Base-by-base conservation (phyloP, 2,113 vertebrate genomes). In the Zosterops hypoxanthus region DNA sequence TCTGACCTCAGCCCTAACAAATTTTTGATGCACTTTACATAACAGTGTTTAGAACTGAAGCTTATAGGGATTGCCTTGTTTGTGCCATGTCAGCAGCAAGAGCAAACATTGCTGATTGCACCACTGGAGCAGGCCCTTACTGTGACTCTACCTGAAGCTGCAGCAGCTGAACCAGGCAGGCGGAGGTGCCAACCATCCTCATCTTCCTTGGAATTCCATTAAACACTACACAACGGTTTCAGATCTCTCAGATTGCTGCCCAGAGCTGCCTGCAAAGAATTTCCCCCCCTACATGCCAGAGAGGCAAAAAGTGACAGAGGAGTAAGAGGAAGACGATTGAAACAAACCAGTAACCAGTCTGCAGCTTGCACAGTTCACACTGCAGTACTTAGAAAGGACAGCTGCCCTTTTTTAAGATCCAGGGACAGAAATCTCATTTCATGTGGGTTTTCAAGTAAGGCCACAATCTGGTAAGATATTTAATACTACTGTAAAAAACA, bases 321-420 rank as follows among this genome's bases (percentile, higher is more conserved):
- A 77, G 50, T 33, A 47, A 60, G 8, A 42, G 47, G 47, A 39
- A 75, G 83, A 42, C 19, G 0, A 39, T 2, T 61, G 24, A 31
- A 41, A 33, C 49, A 72, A 78, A 15, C 23, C 33, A 52, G 33
- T 31, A 20, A 55, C 8, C 22, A n/a, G 41, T 73, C 26, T 39
- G 36, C 44, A 69, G 91, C 50, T 55, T 55, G 50, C 61, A 25
- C 2, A 49, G 7, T 22, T 53, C 39, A 69, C 34, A 29, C 18
- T 34, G 16, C 50, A 52, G 46, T 9, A 42, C 0, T 1, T 0
- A 4, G 7, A n/a, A 82, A 71, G 18, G 17, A 44, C n/a, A 84
- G 20, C 5, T 26, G 59, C 23, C 12, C 25, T 41, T 22, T 2
- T 9, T 29, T 31, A 44, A 68, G 11, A 64, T 15, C 39, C 26